Evolutionary conservation across 2,888 invertebrate genomes (phyloP).

Genomic region (Leucoptera coffeella): DNA sequence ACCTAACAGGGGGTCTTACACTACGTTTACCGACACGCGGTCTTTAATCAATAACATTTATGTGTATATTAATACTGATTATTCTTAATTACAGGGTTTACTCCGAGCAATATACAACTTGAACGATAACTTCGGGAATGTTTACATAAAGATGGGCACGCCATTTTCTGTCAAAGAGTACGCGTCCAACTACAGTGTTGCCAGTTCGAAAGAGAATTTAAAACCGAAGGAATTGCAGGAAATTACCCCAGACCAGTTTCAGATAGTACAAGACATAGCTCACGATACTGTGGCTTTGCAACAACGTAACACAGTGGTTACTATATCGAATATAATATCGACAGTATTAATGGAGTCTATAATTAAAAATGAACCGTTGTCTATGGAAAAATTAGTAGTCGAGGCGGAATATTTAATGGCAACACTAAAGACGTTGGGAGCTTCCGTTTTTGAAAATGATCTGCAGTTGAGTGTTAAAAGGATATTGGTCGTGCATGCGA

Average conservation of each 20-base stretch:
- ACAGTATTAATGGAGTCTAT: slow-evolving; percentile 51
- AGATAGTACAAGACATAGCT: slow-evolving; percentile 60
- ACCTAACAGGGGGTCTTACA: no score
- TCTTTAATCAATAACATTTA: no score
- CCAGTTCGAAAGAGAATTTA: slow-evolving; percentile 25
- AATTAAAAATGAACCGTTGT: slow-evolving; percentile 22
- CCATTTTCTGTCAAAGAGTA: slow-evolving; percentile 69
- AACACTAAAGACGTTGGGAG: slow-evolving; percentile 25
- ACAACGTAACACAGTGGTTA: slow-evolving; percentile 60
- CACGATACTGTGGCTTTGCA: slow-evolving; percentile 65
- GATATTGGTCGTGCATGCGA: slow-evolving; percentile 54
- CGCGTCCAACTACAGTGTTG: slow-evolving; percentile 31
- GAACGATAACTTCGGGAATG: slow-evolving; percentile 78
- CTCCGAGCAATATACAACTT: slow-evolving; percentile 77
- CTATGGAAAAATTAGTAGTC: slow-evolving; percentile 29
- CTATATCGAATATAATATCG: slow-evolving; percentile 68
- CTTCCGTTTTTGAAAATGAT: slow-evolving; percentile 41
- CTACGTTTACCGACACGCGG: no score
- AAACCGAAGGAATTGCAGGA: slow-evolving; percentile 55
- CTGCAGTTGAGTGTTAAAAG: slow-evolving; percentile 42
- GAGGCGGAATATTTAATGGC: slow-evolving; percentile 50
- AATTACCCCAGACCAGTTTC: slow-evolving; percentile 53
- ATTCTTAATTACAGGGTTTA: slow-evolving; percentile 57
- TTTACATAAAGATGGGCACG: slow-evolving; percentile 76
- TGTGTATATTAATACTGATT: no score